Evolutionary conservation across 1,140 invertebrate species (phyloP), one percentile per base, ranked within the genome.

Genomic region (Oppia nitens): DNA sequence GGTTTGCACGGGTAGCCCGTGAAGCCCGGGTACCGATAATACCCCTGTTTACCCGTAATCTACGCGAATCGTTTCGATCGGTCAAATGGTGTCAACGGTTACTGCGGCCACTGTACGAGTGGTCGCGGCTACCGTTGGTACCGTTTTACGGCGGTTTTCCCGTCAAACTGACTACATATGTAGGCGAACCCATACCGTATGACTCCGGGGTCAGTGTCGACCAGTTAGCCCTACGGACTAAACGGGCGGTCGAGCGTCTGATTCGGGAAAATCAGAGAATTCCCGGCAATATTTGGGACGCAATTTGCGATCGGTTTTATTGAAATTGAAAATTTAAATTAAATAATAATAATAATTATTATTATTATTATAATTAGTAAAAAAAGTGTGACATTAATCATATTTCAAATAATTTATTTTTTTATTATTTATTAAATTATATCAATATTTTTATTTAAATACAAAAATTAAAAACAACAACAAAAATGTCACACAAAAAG

Each of bases 111-210:
- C 57, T 90, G 14, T 87, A 85, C 73, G 81, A 84, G 59, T 79
- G 78, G 64, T 88, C 87, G 0, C 80, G 85, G 59, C 78, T 96
- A 63, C 94, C 94, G 17, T 77, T 94, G 53, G 83, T 87, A 63
- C 93, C 93, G 25, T 84, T 97, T 57, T 98, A 95, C 75, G 95
- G 95, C 20, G 89, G 90, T 40, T 97, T 97, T 75, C 94, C 94
- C 1, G 93, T 97, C 0, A 98, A 98, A 75, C 76, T 98, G 66
- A 78, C 61, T 62, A 92, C 89, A 17, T 84, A 85, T 70, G 73
- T 96, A 57, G 90, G 90, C 40, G 75, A 81, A 65, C 84, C 88
- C 2, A 87, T 94, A 61, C 76, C 76, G 47, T 83, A 85, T 66
- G 81, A 87, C 67, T 75, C 73, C 24, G 75, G 62, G 60, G 66